phyloP scores from a whole-genome alignment of 2,888 invertebrate genomes.

The Dolichopus griseipennis region DNA sequence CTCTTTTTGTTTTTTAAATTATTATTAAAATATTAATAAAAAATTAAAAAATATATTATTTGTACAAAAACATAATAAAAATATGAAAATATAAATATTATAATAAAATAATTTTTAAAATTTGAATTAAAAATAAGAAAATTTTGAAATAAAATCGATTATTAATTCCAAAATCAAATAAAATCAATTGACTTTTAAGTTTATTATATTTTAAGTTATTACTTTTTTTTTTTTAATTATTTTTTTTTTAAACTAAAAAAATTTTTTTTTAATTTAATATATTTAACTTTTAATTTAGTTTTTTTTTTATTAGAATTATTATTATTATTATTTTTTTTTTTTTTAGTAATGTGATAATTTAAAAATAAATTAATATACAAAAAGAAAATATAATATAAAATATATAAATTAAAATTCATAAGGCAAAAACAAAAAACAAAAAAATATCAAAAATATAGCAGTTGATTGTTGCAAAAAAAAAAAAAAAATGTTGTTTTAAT shows the following conservation, averaged over 20 bases:
- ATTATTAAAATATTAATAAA: too few species aligned
- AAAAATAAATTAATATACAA: constrained; percentile 19
- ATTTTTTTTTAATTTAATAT: constrained; percentile 8
- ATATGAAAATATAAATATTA: too few species aligned
- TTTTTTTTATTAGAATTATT: constrained; percentile 13
- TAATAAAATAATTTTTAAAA: too few species aligned
- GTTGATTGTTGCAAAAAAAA: constrained; percentile 1
- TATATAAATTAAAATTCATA: constrained; percentile 20
- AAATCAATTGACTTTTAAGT: constrained; percentile 30
- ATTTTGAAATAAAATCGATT: neutral
- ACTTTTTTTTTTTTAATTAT: constrained; percentile 30
- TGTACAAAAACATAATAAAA: too few species aligned
- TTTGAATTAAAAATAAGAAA: neutral
- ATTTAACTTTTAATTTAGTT: constrained; percentile 12
- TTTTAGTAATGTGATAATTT: constrained; percentile 19
- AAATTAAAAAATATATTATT: too few species aligned
- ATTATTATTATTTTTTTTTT: neutral
- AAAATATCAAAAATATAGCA: constrained; percentile 18
- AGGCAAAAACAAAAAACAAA: constrained; percentile 20
- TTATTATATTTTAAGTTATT: constrained; percentile 28
- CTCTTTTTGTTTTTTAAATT: too few species aligned
- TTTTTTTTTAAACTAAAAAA: neutral
- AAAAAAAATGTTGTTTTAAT: neutral
- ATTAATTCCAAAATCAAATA: constrained; percentile 18
- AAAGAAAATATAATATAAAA: neutral